These are phyloP conservation scores for Agriopis marginaria DNA, from an alignment of 2,888 invertebrate species.

Conservation along the genomic window DNA sequence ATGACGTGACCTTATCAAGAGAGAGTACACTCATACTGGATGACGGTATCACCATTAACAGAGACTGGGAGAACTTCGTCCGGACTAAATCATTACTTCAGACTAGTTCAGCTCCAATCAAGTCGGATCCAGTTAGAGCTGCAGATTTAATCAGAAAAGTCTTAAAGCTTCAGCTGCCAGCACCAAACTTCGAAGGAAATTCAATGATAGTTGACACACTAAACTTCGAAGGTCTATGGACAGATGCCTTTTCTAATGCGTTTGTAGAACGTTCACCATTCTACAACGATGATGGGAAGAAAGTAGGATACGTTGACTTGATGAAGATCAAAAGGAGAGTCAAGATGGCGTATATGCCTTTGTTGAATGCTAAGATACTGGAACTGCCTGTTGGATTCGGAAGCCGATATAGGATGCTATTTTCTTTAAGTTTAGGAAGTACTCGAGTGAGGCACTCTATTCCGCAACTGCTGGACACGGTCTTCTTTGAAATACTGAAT, in stretches of 20 bases:
- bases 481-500: slow-evolving; percentile 50
- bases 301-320: slow-evolving; percentile 52
- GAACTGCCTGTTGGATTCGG: slow-evolving; percentile 55
- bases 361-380: slow-evolving; percentile 50
- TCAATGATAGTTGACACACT: slow-evolving; percentile 42
- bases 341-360: slow-evolving; percentile 49
- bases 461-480: slow-evolving; percentile 43
- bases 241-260: slow-evolving; percentile 49
- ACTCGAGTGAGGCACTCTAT: slow-evolving; percentile 35
- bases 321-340: slow-evolving; percentile 51
- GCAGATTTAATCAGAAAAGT: slow-evolving; percentile 33
- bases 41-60: slow-evolving; percentile 33
- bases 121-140: slow-evolving; percentile 33
- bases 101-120: slow-evolving; percentile 38
- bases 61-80: slow-evolving; percentile 40
- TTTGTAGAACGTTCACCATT: slow-evolving; percentile 47
- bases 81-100: slow-evolving; percentile 32
- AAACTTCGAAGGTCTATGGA: slow-evolving; percentile 47
- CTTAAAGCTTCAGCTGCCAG: slow-evolving; percentile 15
- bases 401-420: slow-evolving; percentile 53
- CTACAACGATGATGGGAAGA: slow-evolving; percentile 47
- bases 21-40: slow-evolving; percentile 43
- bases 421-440: slow-evolving; percentile 44
- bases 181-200: slow-evolving; percentile 42
- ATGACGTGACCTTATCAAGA: slow-evolving; percentile 41